Evolutionary conservation across 2,888 invertebrate species (phyloP), one percentile per base, ranked within the genome.

Genomic region (Agriopis marginaria): DNA sequence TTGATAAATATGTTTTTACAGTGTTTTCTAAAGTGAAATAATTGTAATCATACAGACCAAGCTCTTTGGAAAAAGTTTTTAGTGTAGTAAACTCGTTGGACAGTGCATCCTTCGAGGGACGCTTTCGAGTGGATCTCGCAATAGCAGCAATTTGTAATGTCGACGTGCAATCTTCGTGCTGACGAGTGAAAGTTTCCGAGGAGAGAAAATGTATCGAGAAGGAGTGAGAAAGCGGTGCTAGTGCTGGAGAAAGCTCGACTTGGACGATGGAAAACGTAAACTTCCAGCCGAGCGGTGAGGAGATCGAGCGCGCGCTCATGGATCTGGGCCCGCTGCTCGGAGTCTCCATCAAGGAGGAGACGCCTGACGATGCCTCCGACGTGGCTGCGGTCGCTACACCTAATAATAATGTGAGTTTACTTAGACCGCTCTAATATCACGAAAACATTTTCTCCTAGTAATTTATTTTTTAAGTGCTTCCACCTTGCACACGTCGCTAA

Each of bases 231-330:
- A 79, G 76, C 74, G 76, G 71, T 75, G 71, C 75, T 79, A 78
- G 77, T 75, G 73, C 71, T 68, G 70, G 72, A 66, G 71, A 71
- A 76, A 83, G 73, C 72, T 55, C 45, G 55, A 12, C 70, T 78
- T 75, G 44, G 73, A 74, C 32, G 79, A 93, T 94, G 94, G 93
- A 93, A 77, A 91, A 86, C 88, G 85, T 88, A 69, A 86, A 85
- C 78, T 92, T 91, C 81, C 86, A 89, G 75, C 81, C 88, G 74
- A 87, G 89, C 72, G 91, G 90, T 68, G 94, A 93, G 75, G 94
- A 94, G 73, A 91, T 94, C 67, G 94, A 94, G 85, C 89, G 91
- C 68, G 93, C 93, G 68, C 86, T 94, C 72, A 90, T 94, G 92
- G 94, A 94, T 80, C 85, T 94, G 70, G 91, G 88, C 61, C 93